These are phyloP conservation scores for Donacobius atricapilla DNA, from an alignment of 2,113 vertebrate genomes.

Conservation along the genomic window DNA sequence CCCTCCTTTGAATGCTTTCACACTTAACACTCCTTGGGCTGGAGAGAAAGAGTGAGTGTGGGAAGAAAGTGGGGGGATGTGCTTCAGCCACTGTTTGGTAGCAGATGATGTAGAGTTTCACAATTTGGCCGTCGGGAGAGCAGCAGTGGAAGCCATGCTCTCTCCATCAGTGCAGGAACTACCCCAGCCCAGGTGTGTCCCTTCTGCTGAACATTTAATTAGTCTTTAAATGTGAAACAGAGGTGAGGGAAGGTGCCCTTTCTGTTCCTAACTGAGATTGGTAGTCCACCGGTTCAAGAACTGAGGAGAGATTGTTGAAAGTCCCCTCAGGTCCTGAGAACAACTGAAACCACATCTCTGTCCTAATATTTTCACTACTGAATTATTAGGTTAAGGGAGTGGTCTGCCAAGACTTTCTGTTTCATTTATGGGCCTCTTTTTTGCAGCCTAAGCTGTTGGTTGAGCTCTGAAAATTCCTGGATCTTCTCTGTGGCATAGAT, in stretches of 20 bases:
- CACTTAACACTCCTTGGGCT: neutral
- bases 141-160: neutral
- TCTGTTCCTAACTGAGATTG: neutral
- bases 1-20: neutral
- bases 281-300: neutral
- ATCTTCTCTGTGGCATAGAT: neutral
- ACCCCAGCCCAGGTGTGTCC: neutral
- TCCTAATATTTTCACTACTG: neutral
- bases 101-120: neutral
- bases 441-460: neutral
- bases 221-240: neutral
- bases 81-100: neutral
- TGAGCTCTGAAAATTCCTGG: neutral
- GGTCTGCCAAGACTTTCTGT: neutral
- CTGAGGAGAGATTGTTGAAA: neutral
- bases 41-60: neutral
- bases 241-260: neutral
- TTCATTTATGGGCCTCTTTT: neutral
- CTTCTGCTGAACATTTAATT: neutral
- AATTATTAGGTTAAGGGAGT: neutral
- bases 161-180: neutral
- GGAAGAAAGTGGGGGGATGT: neutral
- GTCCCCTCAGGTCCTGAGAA: neutral
- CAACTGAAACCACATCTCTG: neutral
- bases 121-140: accelerated